Evolutionary conservation across 2,113 vertebrate species (phyloP).

Genomic region (Thermophis baileyi): DNA sequence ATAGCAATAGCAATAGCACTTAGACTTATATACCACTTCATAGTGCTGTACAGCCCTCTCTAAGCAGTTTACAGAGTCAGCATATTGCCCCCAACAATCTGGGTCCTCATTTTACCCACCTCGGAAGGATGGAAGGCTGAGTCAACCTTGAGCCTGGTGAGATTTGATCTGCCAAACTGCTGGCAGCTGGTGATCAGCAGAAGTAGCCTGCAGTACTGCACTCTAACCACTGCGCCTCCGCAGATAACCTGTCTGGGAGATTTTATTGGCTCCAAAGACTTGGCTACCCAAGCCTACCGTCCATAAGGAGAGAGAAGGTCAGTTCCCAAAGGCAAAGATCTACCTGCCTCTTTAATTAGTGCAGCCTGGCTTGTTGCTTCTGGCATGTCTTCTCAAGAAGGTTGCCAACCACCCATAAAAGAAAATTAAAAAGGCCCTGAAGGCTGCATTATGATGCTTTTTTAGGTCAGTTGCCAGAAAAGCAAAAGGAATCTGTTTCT

Average conservation of each 20-base stretch:
- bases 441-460: background rate
- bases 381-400: background rate
- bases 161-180: too few relatives aligned
- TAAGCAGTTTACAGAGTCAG: too few relatives aligned
- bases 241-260: background rate
- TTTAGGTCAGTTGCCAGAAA: background rate
- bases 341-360: background rate
- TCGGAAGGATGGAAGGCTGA: too few relatives aligned
- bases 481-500: background rate
- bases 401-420: background rate
- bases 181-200: too few relatives aligned
- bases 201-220: too few relatives aligned
- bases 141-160: too few relatives aligned
- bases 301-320: background rate
- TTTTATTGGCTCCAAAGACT: background rate
- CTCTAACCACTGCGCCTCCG: too few relatives aligned
- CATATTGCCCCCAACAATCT: too few relatives aligned
- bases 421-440: background rate
- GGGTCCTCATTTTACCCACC: too few relatives aligned
- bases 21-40: too few relatives aligned
- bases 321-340: background rate
- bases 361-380: background rate
- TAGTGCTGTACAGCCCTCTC: too few relatives aligned
- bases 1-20: too few relatives aligned
- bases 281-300: background rate